A percentile compares a stretch with the other conserved stretches of the same genome.
Evolutionary conservation across 2,113 vertebrate genomes (phyloP).

Genomic region (Perognathus longimembris): DNA sequence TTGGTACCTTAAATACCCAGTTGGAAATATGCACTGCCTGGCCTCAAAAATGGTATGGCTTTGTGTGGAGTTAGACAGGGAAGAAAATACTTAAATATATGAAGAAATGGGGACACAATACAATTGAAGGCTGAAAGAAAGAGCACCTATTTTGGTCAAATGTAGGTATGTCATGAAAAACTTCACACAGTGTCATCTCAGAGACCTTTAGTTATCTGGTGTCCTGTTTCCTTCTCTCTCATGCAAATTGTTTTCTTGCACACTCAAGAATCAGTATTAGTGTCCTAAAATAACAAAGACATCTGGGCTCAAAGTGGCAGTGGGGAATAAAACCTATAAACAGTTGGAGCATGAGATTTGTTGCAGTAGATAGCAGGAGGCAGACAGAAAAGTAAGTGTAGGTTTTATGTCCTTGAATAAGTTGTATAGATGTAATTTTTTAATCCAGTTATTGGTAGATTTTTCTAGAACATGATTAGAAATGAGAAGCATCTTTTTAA

Average conservation of each 20-base stretch:
- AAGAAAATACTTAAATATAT: not conserved
- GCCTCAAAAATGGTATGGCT: not conserved
- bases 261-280: not conserved
- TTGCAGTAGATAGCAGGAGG: not conserved
- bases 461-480: not conserved
- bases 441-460: not conserved
- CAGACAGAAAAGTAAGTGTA: not conserved
- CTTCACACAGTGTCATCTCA: not conserved
- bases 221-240: not conserved
- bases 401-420: not conserved
- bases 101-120: not conserved
- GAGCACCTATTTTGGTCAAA: not conserved
- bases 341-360: too few species aligned
- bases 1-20: not conserved
- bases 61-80: not conserved
- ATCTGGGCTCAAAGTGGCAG: not conserved
- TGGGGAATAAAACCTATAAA: not conserved
- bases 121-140: not conserved
- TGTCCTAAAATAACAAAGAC: not conserved
- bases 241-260: not conserved
- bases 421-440: too few species aligned
- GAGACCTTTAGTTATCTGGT: not conserved
- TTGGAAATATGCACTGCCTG: not conserved
- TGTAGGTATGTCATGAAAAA: not conserved
- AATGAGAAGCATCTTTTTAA: not conserved